Conservation (phyloP, 2,113 vertebrate species). For the Microcebus lehilahytsara region DNA sequence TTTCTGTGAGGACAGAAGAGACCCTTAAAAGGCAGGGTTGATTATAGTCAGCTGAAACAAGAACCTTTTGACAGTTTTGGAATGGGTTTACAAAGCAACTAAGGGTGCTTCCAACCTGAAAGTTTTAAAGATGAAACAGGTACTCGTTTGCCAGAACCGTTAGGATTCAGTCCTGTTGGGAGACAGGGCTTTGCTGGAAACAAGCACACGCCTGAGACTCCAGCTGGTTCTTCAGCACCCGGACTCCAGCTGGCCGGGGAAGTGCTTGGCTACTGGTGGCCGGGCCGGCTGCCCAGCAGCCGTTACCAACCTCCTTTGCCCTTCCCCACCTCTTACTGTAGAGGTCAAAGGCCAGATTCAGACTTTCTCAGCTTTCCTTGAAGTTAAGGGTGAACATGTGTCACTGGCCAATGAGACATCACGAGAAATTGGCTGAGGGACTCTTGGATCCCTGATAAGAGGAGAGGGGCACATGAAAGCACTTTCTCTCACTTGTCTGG, state of each 20-base stretch:
- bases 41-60: not conserved
- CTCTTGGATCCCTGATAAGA: not conserved
- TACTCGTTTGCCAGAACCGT: rapidly evolving
- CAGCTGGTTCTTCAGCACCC: rapidly evolving
- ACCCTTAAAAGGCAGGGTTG: not conserved
- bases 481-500: not conserved
- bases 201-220: not conserved
- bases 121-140: not conserved
- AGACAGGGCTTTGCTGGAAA: not conserved
- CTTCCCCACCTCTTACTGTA: not conserved
- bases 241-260: not conserved
- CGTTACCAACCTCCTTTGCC: not conserved
- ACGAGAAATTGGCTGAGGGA: not conserved
- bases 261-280: not conserved
- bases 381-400: not conserved
- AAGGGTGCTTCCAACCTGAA: not conserved
- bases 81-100: not conserved
- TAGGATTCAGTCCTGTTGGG: not conserved
- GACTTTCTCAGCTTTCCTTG: not conserved
- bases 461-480: not conserved
- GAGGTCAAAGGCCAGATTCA: not conserved
- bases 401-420: not conserved
- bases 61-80: too few species aligned
- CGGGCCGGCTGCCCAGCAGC: not conserved
- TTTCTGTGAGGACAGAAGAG: not conserved